Conservation (phyloP, 2,797 vertebrate species). For the Myiothlypis chrysogaster region DNA sequence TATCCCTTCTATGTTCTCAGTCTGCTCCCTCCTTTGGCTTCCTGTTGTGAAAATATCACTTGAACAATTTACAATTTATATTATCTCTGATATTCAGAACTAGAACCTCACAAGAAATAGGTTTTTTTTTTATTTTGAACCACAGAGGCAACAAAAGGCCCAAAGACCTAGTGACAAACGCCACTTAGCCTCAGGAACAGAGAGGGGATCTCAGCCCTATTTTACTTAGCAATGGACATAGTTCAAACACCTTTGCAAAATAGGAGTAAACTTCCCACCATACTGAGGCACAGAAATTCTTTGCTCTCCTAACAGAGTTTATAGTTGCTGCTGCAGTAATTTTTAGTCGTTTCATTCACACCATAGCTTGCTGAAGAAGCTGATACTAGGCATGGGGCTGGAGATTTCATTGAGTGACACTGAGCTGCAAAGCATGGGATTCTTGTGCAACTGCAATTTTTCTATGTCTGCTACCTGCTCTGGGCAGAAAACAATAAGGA, state of each 20-base stretch:
- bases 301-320: not conserved
- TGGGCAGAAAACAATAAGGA: not conserved
- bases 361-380: not conserved
- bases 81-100: not conserved
- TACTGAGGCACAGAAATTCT: not conserved
- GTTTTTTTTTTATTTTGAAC: not conserved
- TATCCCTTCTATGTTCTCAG: not conserved
- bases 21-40: accelerated
- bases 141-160: not conserved
- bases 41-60: not conserved
- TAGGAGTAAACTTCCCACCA: accelerated
- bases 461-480: not conserved
- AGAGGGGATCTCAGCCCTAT: not conserved
- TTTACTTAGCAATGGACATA: not conserved
- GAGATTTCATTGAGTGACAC: not conserved
- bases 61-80: not conserved
- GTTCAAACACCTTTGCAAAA: not conserved
- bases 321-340: not conserved
- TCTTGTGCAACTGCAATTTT: not conserved
- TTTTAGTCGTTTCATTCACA: not conserved
- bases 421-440: not conserved
- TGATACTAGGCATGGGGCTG: not conserved
- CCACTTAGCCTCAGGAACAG: not conserved
- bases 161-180: not conserved
- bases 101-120: not conserved